Conservation (phyloP, 2,888 invertebrate species). For the Dicycla oo region DNA sequence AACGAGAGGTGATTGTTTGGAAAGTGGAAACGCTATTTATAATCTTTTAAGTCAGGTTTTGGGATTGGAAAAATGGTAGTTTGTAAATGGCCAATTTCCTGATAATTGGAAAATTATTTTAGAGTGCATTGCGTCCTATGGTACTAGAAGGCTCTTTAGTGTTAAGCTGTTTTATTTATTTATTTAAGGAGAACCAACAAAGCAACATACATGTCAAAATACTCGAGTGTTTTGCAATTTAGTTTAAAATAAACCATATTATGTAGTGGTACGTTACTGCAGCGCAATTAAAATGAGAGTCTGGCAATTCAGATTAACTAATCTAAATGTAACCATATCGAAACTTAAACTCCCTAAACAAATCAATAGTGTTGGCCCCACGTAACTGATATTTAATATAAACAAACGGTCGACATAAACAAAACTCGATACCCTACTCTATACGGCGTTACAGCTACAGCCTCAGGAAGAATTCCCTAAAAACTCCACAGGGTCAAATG, state of each 20-base stretch:
- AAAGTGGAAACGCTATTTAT: constrained; percentile 51
- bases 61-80: constrained; percentile 8
- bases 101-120: background rate
- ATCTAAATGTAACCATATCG: constrained; percentile 51
- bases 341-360: constrained; percentile 55
- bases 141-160: background rate
- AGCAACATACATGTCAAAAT: no score
- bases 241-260: background rate
- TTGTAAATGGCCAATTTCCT: constrained; percentile 5
- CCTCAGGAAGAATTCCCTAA: constrained; percentile 88
- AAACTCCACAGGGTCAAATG: constrained; percentile 87
- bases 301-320: constrained; percentile 39
- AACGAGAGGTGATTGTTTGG: constrained; percentile 69
- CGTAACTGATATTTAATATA: constrained; percentile 68
- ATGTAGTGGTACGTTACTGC: background rate
- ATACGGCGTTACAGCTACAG: constrained; percentile 78
- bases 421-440: constrained; percentile 74
- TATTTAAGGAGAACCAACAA: no score
- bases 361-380: constrained; percentile 58
- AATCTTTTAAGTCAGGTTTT: constrained; percentile 26
- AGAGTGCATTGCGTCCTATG: background rate
- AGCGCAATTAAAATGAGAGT: constrained; percentile 1
- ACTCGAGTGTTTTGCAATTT: no score
- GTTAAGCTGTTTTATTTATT: no score
- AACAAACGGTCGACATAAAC: constrained; percentile 63